Base-by-base conservation (phyloP, 2,113 vertebrate species). In the Neodontobutis hainanensis region DNA sequence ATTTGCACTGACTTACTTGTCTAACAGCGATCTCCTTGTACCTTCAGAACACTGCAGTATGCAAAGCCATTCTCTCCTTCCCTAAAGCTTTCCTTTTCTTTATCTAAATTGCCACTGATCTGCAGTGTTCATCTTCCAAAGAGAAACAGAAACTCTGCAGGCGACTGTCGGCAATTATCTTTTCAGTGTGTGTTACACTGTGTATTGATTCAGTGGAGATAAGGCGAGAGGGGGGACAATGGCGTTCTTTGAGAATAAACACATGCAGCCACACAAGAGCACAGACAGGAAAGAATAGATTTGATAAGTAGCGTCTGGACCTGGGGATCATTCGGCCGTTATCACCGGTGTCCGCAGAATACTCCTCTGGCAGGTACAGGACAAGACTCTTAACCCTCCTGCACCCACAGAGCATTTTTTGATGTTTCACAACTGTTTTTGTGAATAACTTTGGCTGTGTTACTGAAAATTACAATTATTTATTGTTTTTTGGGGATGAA, bases 161-260 rank as follows among this genome's bases (percentile, higher is more conserved):
- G 52, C 34, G 32, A 14, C 34, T 55, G 52, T 55, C 35, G 34
- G 52, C 52, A 55, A 55, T 55, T 55, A 55, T 55, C 52, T 55
- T 35, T 55, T 55, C 52, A 6, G 52, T 55, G 52, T 55, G 52
- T 36, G 7, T 55, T 55, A 55, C 52, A 55, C n/a, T 55, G 52
- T 55, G 52, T 55, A 55, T 55, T 55, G 52, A 55, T 55, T 55
- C 11, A 8, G 32, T 11, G 8, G 52, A 14, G 52, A 55, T 55
- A 55, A 14, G 52, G 52, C 34, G 11, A 35, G 52, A 36, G 52
- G 32, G 5, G 50, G 52, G 12, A 55, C 52, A 55, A 55, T n/a
- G 32, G 52, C 5, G 12, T 34, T n/a, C 34, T 55, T 12, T 32
- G 32, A 55, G 52, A 36, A 55, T n/a, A 36, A 35, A 6, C 32